A percentile compares a stretch with the other conserved stretches of the same genome.
Evolutionary conservation across 2,888 invertebrate genomes (phyloP).

Genomic region (Drosophila pegasa): DNA sequence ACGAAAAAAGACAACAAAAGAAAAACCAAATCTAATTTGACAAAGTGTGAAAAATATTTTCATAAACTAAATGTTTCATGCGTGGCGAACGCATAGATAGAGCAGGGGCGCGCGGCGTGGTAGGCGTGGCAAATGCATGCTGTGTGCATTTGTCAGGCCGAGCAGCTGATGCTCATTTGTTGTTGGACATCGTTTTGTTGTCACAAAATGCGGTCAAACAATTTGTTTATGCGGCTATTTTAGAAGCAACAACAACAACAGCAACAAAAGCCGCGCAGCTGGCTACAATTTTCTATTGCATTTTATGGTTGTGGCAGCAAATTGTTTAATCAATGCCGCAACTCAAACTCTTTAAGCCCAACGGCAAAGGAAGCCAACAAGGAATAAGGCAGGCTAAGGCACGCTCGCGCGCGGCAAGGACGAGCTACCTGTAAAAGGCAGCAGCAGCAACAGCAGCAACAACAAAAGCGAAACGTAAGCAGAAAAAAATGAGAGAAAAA

Average conservation of each 20-base stretch:
- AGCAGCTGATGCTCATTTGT: slow-evolving; percentile 75
- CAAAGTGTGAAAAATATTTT: slow-evolving; percentile 80
- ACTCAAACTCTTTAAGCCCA: slow-evolving; percentile 59
- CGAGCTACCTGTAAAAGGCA: slow-evolving; percentile 47
- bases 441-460: slow-evolving; percentile 9
- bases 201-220: slow-evolving; percentile 74
- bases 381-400: slow-evolving; percentile 30
- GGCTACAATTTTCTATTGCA: slow-evolving; percentile 30
- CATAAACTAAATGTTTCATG: slow-evolving; percentile 63
- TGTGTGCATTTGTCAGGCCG: slow-evolving; percentile 67
- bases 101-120: too few relatives aligned
- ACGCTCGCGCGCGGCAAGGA: slow-evolving; percentile 46
- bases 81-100: neutral
- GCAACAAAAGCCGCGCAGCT: slow-evolving; percentile 15
- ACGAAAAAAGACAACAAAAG: slow-evolving; percentile 29
- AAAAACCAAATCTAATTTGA: slow-evolving; percentile 41
- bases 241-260: slow-evolving; percentile 33
- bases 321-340: slow-evolving; percentile 73
- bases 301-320: slow-evolving; percentile 24
- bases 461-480: slow-evolving; percentile 36
- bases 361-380: slow-evolving; percentile 18
- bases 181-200: slow-evolving; percentile 45
- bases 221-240: slow-evolving; percentile 74
- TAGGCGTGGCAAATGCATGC: slow-evolving; percentile 38
- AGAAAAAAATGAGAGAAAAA: slow-evolving; percentile 44